Evolutionary conservation across 2,113 vertebrate genomes (phyloP).

Genomic region (Ameiurus melas): DNA sequence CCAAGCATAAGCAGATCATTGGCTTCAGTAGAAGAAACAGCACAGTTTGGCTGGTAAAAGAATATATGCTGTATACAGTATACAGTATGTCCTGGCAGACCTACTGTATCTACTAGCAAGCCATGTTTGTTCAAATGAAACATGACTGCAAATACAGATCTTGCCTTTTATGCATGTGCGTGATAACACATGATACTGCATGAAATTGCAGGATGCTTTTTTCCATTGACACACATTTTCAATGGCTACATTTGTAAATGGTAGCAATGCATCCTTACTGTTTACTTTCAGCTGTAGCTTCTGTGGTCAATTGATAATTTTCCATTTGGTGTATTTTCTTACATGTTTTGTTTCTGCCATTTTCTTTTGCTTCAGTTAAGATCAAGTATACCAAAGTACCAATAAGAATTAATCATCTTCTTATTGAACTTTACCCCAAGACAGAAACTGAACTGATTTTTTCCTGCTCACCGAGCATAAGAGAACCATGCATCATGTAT

Average conservation of each 20-base stretch:
- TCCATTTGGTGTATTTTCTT: neutral
- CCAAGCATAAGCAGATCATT: too few species aligned
- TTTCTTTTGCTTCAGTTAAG: neutral
- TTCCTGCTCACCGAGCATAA: neutral
- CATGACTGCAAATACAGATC: too few species aligned
- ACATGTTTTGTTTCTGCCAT: neutral
- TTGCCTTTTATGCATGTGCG: too few species aligned
- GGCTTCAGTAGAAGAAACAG: too few species aligned
- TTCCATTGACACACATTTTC: too few species aligned
- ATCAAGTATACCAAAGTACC: neutral
- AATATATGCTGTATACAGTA: too few species aligned
- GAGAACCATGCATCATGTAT: neutral
- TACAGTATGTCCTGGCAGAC: too few species aligned
- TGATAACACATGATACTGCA: too few species aligned
- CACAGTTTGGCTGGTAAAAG: too few species aligned
- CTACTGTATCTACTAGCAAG: too few species aligned
- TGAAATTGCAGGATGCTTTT: too few species aligned
- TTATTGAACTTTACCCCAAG: neutral
- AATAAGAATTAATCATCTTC: neutral
- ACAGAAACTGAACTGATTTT: neutral
- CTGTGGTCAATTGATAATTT: neutral
- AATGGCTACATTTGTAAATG: neutral
- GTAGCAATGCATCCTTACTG: neutral
- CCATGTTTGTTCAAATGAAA: too few species aligned
- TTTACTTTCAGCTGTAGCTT: neutral